A percentile compares a stretch with the other conserved stretches of the same genome.
phyloP scores from a whole-genome alignment of 2,113 vertebrate genomes.

The Dipodomys merriami region DNA sequence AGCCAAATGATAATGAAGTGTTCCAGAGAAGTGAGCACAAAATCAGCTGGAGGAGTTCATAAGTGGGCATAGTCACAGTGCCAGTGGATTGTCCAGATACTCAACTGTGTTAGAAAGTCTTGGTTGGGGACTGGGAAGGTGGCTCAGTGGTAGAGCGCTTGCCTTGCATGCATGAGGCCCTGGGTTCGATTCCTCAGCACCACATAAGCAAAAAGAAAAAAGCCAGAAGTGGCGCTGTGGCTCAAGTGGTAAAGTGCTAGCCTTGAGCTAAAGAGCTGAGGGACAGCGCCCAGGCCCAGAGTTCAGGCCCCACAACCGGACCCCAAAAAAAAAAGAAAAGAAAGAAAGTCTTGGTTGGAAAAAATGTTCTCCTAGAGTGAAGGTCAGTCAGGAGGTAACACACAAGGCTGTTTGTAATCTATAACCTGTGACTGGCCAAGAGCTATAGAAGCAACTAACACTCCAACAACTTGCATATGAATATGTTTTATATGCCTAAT shows the following conservation, averaged over 20 bases:
- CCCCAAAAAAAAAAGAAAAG: no score
- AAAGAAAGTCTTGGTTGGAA: not conserved
- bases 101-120: not conserved
- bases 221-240: no score
- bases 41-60: not conserved
- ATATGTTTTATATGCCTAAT: not conserved
- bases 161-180: no score
- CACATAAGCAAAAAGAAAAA: no score
- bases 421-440: not conserved
- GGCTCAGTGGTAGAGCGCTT: no score
- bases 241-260: no score
- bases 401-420: not conserved
- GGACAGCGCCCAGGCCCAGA: no score
- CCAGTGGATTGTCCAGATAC: not conserved
- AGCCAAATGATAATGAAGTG: not conserved
- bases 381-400: not conserved
- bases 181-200: no score
- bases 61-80: not conserved
- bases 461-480: not conserved
- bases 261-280: no score
- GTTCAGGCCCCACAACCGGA: no score
- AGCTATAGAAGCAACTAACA: not conserved
- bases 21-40: not conserved
- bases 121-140: not conserved
- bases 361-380: not conserved